Evolutionary conservation across 2,888 invertebrate genomes (phyloP).

Genomic region (Rhimphoctona megacephalus): DNA sequence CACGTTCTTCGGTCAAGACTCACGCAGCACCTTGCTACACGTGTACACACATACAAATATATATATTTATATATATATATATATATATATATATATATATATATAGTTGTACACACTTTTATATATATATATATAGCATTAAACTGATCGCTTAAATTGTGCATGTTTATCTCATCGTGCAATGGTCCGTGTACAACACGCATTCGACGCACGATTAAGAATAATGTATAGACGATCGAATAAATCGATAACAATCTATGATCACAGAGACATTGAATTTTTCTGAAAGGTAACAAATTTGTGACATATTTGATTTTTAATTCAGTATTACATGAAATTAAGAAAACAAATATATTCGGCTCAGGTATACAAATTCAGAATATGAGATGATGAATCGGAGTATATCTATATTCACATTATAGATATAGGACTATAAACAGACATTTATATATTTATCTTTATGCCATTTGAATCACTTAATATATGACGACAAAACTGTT

Average conservation of each 20-base stretch:
- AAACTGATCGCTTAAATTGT: slow-evolving; percentile 55
- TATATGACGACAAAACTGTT: slow-evolving; percentile 28
- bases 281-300: not conserved
- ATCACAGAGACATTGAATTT: not conserved
- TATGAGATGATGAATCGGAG: not conserved
- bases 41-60: slow-evolving; percentile 43
- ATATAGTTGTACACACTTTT: slow-evolving; percentile 23
- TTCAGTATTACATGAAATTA: not conserved
- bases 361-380: not conserved
- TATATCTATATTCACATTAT: not conserved
- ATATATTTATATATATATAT: slow-evolving; percentile 25
- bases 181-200: slow-evolving; percentile 32
- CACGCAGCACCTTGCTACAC: slow-evolving; percentile 65
- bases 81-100: slow-evolving; percentile 27
- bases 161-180: slow-evolving; percentile 57
- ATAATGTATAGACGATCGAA: slow-evolving; percentile 26
- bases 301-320: not conserved
- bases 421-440: not conserved
- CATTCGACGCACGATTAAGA: slow-evolving; percentile 44
- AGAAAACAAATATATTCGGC: not conserved
- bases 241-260: slow-evolving; percentile 33
- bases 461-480: slow-evolving; percentile 32
- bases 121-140: slow-evolving; percentile 27
- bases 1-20: slow-evolving; percentile 61
- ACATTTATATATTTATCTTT: not conserved